Conservation (phyloP, 2,797 vertebrate species). For the Oreonectes daqikongensis region DNA sequence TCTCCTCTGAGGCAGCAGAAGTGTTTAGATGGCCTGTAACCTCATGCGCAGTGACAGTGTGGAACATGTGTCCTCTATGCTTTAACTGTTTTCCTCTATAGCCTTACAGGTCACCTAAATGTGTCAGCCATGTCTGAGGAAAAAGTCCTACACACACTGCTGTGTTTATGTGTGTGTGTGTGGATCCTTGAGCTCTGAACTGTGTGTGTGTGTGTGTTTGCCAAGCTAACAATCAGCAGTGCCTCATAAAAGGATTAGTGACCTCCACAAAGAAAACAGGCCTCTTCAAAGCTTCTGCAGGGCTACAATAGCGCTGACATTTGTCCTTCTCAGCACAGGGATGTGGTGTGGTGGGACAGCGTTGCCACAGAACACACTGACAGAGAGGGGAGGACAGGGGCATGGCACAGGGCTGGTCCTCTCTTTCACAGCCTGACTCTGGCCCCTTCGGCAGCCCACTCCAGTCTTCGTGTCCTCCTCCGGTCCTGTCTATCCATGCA, state of each 20-base stretch:
- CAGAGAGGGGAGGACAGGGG: constrained; percentile 78
- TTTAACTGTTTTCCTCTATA: constrained; percentile 60
- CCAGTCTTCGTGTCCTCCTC: constrained; percentile 83
- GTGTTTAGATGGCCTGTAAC: constrained; percentile 60
- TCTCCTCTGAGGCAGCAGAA: constrained; percentile 48
- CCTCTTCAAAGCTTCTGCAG: constrained; percentile 79
- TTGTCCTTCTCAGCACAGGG: constrained; percentile 83
- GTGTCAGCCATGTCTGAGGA: constrained; percentile 52
- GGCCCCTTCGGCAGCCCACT: constrained; percentile 74
- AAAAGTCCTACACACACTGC: constrained; percentile 9
- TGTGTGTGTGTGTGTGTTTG: constrained; percentile 47
- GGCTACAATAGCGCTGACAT: constrained; percentile 85
- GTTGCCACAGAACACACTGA: constrained; percentile 74
- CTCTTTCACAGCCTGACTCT: constrained; percentile 78
- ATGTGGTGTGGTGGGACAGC: constrained; percentile 67
- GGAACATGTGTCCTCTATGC: constrained; percentile 70
- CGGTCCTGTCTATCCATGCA: constrained; percentile 77
- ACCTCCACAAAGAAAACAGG: constrained; percentile 80
- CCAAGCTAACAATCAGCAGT: constrained; percentile 73
- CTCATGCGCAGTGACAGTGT: constrained; percentile 64
- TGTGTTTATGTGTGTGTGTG: constrained; percentile 35
- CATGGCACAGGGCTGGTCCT: constrained; percentile 74
- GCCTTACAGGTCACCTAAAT: constrained; percentile 68
- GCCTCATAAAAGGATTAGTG: constrained; percentile 85
- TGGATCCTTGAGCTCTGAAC: constrained; percentile 14